Conservation (phyloP, 2,113 vertebrate genomes). For the Amphilophus citrinellus region DNA sequence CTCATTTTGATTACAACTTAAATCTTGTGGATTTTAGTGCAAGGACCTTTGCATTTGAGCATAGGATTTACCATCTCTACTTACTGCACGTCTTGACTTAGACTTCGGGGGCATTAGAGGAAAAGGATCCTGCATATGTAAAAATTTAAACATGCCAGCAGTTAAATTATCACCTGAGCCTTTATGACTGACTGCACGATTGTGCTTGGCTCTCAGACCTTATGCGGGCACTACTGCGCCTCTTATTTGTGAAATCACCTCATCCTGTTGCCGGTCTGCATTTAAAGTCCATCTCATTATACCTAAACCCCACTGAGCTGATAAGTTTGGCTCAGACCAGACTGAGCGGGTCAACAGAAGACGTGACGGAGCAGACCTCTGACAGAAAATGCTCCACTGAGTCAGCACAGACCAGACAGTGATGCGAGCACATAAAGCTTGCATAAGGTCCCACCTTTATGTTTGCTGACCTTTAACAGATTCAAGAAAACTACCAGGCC, state of each 20-base stretch:
- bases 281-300: slow-evolving; percentile 38
- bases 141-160: slow-evolving; percentile 14
- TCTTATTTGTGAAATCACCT: slow-evolving; percentile 24
- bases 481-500: neutral
- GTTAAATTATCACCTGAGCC: neutral
- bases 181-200: neutral
- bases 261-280: neutral
- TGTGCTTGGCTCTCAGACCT: neutral
- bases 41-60: neutral
- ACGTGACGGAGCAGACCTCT: neutral
- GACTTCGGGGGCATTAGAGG: neutral
- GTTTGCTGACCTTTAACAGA: slow-evolving; percentile 38
- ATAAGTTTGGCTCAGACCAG: slow-evolving; percentile 38
- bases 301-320: slow-evolving; percentile 32
- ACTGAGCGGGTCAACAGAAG: slow-evolving; percentile 7
- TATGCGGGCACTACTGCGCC: neutral
- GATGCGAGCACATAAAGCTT: slow-evolving; percentile 34
- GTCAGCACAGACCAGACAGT: slow-evolving; percentile 40
- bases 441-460: neutral
- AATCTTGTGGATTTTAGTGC: neutral
- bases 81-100: neutral
- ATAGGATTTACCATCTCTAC: neutral
- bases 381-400: slow-evolving; percentile 9
- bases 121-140: neutral
- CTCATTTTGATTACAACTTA: neutral